These are phyloP conservation scores for Gastrophryne carolinensis DNA, from an alignment of 2,797 vertebrate species.

Conservation along the genomic window DNA sequence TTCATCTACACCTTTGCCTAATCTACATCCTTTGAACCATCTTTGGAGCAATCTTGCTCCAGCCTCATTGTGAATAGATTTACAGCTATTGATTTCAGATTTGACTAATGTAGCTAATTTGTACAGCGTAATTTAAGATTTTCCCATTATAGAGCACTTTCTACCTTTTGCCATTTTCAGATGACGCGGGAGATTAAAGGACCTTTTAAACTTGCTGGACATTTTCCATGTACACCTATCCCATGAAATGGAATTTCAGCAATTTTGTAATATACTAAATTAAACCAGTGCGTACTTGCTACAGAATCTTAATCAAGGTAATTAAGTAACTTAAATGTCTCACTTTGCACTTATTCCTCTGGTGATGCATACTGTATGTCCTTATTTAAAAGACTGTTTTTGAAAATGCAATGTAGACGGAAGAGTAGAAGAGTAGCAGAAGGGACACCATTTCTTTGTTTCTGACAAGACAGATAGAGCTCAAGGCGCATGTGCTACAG, in stretches of 20 bases:
- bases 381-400: too few species aligned
- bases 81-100: conserved; percentile 34
- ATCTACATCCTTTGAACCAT: too few species aligned
- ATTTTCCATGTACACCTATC: conserved; percentile 13
- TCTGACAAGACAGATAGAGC: background rate
- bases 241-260: conserved; percentile 42
- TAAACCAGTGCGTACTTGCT: conserved; percentile 27
- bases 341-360: conserved; percentile 43
- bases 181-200: conserved; percentile 13
- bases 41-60: background rate
- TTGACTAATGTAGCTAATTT: conserved; percentile 39
- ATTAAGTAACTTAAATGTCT: conserved; percentile 47
- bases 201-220: conserved; percentile 38
- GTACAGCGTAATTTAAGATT: conserved; percentile 24
- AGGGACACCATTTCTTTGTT: background rate
- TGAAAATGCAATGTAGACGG: conserved; percentile 43
- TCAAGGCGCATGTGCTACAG: background rate
- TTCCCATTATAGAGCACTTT: conserved; percentile 7
- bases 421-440: too few species aligned
- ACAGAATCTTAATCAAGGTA: conserved; percentile 50
- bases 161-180: conserved; percentile 1
- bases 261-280: conserved; percentile 41
- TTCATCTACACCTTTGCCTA: too few species aligned
- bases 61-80: background rate
- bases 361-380: too few species aligned